Conservation (phyloP, 2,888 invertebrate genomes). For the Notodonta ziczac region DNA sequence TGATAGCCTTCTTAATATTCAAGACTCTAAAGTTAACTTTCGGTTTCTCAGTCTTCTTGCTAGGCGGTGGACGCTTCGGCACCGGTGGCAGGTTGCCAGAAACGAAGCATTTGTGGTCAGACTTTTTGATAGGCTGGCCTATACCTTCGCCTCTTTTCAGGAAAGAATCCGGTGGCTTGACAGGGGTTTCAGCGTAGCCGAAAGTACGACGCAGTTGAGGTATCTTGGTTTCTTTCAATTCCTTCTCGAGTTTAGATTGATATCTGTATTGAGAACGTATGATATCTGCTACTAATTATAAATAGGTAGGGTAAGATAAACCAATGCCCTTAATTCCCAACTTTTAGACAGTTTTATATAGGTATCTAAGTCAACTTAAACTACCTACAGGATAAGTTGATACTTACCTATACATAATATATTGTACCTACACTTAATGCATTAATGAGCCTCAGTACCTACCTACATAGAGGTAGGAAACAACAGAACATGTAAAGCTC, state of each 20-base stretch:
- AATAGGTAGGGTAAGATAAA: too few species aligned
- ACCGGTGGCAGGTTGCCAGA: constrained; percentile 75
- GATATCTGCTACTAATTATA: not conserved
- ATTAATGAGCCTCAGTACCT: too few species aligned
- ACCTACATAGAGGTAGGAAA: too few species aligned
- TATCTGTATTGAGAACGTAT: constrained; percentile 61
- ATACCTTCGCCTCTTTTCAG: constrained; percentile 86
- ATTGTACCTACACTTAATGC: too few species aligned
- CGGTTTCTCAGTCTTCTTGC: constrained; percentile 59
- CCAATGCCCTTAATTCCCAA: too few species aligned
- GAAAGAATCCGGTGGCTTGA: constrained; percentile 85
- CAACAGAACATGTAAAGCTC: too few species aligned
- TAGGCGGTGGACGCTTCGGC: constrained; percentile 67
- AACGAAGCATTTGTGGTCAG: constrained; percentile 68
- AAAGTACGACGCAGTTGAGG: constrained; percentile 85
- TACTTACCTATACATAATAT: too few species aligned
- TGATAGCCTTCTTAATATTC: constrained; percentile 86
- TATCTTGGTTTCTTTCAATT: constrained; percentile 72
- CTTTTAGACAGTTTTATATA: too few species aligned
- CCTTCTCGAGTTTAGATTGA: constrained; percentile 78
- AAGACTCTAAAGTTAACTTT: constrained; percentile 82
- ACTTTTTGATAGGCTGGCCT: constrained; percentile 66
- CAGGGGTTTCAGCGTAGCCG: constrained; percentile 87
- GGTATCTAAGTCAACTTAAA: too few species aligned
- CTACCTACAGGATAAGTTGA: too few species aligned